Conservation (phyloP, 2,888 invertebrate genomes). For the Bellardia pandia region DNA sequence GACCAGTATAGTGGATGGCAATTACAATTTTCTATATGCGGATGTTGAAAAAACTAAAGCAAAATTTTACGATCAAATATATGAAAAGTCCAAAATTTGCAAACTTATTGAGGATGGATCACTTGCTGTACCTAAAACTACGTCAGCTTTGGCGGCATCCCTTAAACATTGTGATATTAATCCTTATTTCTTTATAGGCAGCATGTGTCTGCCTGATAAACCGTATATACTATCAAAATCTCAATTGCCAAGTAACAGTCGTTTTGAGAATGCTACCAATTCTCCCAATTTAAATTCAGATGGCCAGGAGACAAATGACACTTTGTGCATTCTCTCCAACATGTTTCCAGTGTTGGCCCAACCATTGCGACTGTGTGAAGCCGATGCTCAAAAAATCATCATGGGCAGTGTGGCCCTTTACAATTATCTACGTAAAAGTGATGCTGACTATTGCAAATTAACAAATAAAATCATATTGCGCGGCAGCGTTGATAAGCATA, state of each 20-base stretch:
- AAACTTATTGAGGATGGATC: slow-evolving; percentile 76
- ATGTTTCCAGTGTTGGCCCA: slow-evolving; percentile 82
- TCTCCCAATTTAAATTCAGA: background rate
- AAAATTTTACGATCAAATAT: slow-evolving; percentile 79
- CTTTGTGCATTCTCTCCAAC: slow-evolving; percentile 81
- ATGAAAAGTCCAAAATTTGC: slow-evolving; percentile 80
- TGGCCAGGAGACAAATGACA: slow-evolving; percentile 73
- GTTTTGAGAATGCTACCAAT: background rate
- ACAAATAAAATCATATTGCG: slow-evolving; percentile 76
- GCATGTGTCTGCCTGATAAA: slow-evolving; percentile 33
- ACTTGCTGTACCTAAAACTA: slow-evolving; percentile 55
- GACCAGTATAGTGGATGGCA: slow-evolving; percentile 81
- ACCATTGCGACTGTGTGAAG: slow-evolving; percentile 80
- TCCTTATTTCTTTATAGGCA: slow-evolving; percentile 38
- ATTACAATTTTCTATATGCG: slow-evolving; percentile 81
- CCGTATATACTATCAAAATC: slow-evolving; percentile 17
- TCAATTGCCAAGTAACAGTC: slow-evolving; percentile 2
- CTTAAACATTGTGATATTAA: slow-evolving; percentile 37
- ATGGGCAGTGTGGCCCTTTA: slow-evolving; percentile 82
- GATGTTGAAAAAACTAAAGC: slow-evolving; percentile 80
- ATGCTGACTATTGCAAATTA: slow-evolving; percentile 79
- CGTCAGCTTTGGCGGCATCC: background rate
- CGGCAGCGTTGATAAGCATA: slow-evolving; percentile 70
- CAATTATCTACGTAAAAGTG: slow-evolving; percentile 82
- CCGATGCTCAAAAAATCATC: slow-evolving; percentile 81